These are phyloP conservation scores for Lophius americanus DNA, from an alignment of 2,797 vertebrate species.

Conservation along the genomic window DNA sequence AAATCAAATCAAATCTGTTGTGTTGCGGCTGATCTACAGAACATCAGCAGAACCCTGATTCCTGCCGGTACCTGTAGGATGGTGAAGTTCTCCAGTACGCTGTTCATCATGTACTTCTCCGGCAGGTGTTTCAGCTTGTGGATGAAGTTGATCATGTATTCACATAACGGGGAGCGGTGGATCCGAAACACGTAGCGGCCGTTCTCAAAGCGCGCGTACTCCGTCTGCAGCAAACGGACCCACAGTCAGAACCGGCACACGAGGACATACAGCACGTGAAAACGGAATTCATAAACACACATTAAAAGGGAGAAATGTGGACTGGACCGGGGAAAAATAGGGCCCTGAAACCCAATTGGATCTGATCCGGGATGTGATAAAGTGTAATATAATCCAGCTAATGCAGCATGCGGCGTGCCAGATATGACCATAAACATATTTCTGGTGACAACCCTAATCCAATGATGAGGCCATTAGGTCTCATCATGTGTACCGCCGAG, in stretches of 20 bases:
- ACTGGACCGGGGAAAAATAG: slow-evolving; percentile 14
- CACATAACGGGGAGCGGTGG: slow-evolving; percentile 94
- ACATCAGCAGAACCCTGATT: background rate
- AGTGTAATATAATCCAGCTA: slow-evolving; percentile 67
- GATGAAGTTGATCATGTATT: slow-evolving; percentile 99
- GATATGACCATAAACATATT: slow-evolving; percentile 76
- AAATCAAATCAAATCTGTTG: too few relatives aligned
- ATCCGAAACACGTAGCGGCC: slow-evolving; percentile 93
- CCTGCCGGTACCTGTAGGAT: slow-evolving; percentile 88
- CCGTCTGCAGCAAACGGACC: slow-evolving; percentile 81
- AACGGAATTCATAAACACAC: slow-evolving; percentile 20
- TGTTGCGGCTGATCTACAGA: too few relatives aligned
- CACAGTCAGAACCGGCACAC: background rate
- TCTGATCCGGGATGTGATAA: slow-evolving; percentile 55
- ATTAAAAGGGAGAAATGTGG: slow-evolving; percentile 31
- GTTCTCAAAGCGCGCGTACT: slow-evolving; percentile 91
- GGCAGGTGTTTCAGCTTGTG: slow-evolving; percentile 97
- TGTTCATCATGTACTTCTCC: slow-evolving; percentile 99
- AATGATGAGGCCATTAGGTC: slow-evolving; percentile 73
- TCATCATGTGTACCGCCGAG: slow-evolving; percentile 59
- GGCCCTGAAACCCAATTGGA: slow-evolving; percentile 45
- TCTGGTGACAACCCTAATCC: slow-evolving; percentile 74
- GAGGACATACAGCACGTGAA: slow-evolving; percentile 12
- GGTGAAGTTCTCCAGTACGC: slow-evolving; percentile 97
- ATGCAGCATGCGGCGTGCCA: slow-evolving; percentile 65